Base-by-base conservation (phyloP, 2,888 invertebrate genomes). In the Nineta flava region DNA sequence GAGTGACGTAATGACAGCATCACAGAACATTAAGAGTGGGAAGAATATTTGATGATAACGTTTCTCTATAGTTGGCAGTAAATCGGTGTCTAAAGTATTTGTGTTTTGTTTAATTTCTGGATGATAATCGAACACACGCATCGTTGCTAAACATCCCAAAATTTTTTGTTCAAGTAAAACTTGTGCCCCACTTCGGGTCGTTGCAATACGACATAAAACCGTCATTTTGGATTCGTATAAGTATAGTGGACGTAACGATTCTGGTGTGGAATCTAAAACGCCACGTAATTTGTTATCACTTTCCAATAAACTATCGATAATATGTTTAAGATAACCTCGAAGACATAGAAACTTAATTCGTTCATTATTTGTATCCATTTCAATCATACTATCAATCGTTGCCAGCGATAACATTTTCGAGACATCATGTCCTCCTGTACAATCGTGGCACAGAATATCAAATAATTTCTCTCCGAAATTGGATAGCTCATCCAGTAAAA, bases 221-320 rank as follows among this genome's bases (percentile, higher is more conserved):
- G 85, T 78, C 81, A 93, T 82, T 69, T 88, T 87, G 0, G 90
- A 83, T 64, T 90, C 87, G 67, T 88, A 93, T 13, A 91, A 77
- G 69, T 88, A 93, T 1, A 93, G 67, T 1, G 83, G 80, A 50
- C 84, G 77, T 42, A 92, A 71, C 2, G 79, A 79, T 46, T 76
- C 75, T 0, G 82, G 80, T 54, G 71, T 74, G 12, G 76, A 76
- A 57, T 81, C 79, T 43, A 87, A 60, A n/a, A 82, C 74, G 61
- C 72, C 70, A 49, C 71, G 69, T 16, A 90, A 64, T 16, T 80
- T 75, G 44, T 75, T 76, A 60, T 92, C 86, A 34, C 86, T 83
- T 52, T 83, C 81, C 52, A 81, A 62, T 51, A 94, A 65, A 52
- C 85, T 84, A 58, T 90, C 87, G 21, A 93, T 81, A 47, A 93